Evolutionary conservation across 2,888 invertebrate species (phyloP), one percentile per base, ranked within the genome.

Genomic region (Ptychoptera contaminata): DNA sequence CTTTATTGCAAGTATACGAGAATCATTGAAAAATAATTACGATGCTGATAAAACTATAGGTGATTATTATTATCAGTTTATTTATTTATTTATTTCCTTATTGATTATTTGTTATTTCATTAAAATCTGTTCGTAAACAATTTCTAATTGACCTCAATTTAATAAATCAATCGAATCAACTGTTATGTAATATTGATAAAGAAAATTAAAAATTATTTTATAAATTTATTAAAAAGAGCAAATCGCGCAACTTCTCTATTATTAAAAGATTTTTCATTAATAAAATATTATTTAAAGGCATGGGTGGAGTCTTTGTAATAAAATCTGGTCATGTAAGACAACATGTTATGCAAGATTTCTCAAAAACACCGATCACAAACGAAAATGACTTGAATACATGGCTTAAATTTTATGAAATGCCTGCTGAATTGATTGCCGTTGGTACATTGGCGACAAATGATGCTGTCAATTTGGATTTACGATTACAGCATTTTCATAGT

Each of bases 291-390:
- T 8, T 30, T 32, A 7, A 7, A 81, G 90, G 86, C 45, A 61
- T 97, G 46, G 96, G 94, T 46, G 97, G 97, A 45, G 73, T 80
- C 37, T 96, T 97, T 66, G 57, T 91, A 43, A 65, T 97, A 43
- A 80, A 79, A 54, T 72, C 75, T 51, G 96, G 96, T 2, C 77
- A 76, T 59, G 88, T 79, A 1, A 83, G 84, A 61, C 80, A 88
- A 60, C 97, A 98, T 68, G 82, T 98, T 50, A 97, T 98, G 97
- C 84, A 88, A 34, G 90, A 92, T 61, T 97, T 96, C 67, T 84
- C 90, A 1, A 59, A 67, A 47, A 70, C 68, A 2, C 83, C 90
- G 15, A 65, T 97, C 44, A 70, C 71, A 44, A 73, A 72, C 10
- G 81, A 86, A 54, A 73, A 71, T 8, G 79, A 82, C 55, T 73